phyloP scores from a whole-genome alignment of 2,888 invertebrate genomes.

The Phanerotoma sp. region DNA sequence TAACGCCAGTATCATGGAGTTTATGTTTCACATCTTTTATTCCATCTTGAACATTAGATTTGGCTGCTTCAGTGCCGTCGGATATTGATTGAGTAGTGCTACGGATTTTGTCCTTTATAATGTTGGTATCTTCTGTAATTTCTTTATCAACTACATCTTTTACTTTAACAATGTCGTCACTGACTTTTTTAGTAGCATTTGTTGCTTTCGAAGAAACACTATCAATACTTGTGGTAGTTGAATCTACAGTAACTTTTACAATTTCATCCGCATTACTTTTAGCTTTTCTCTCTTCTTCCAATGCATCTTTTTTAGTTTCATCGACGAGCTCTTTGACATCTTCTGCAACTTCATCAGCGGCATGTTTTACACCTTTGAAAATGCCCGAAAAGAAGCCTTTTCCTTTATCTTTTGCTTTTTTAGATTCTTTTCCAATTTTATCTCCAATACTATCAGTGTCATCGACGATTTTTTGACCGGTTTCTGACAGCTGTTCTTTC shows the following conservation, averaged over 20 bases:
- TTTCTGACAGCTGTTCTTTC: no score
- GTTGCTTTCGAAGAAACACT: slow-evolving; percentile 33
- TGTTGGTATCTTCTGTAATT: slow-evolving; percentile 21
- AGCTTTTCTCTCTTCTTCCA: slow-evolving; percentile 24
- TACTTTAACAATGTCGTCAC: slow-evolving; percentile 30
- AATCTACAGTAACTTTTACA: slow-evolving; percentile 41
- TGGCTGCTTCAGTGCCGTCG: no score
- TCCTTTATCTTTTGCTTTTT: no score
- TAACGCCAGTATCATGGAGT: no score
- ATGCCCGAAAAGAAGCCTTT: no score
- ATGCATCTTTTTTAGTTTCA: slow-evolving; percentile 26
- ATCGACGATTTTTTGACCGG: no score
- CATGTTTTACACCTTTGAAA: no score
- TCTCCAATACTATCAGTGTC: no score
- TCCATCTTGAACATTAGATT: no score
- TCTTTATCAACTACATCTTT: slow-evolving; percentile 22
- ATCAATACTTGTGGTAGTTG: slow-evolving; percentile 38
- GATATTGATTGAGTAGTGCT: no score
- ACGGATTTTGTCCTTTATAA: slow-evolving; percentile 29
- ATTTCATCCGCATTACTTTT: slow-evolving; percentile 19
- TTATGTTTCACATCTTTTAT: no score
- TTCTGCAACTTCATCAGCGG: slow-evolving; percentile 51
- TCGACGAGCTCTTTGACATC: slow-evolving; percentile 32
- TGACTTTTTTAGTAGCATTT: slow-evolving; percentile 17
- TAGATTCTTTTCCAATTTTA: no score